Percentiles rank a stretch among this genome's conserved stretches.
phyloP scores from a whole-genome alignment of 1,140 invertebrate genomes.

The Chionoecetes opilio region DNA sequence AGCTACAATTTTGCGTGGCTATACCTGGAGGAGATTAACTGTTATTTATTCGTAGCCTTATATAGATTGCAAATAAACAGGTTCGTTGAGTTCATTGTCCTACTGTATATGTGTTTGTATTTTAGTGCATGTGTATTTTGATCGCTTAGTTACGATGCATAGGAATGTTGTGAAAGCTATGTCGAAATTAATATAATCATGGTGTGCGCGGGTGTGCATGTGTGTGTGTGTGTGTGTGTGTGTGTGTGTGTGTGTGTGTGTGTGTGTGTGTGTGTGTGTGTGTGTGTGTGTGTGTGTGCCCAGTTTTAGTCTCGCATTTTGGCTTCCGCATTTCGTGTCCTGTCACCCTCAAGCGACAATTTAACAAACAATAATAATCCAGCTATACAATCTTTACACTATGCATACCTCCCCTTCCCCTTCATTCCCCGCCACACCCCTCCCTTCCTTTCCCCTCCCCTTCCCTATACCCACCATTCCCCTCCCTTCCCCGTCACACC shows the following conservation, averaged over 20 bases:
- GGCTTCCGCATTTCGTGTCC: not conserved
- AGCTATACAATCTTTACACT: not conserved
- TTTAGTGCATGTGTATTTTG: not conserved
- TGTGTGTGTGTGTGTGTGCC: not conserved
- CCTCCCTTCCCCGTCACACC: no score
- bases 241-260: conserved; percentile 36
- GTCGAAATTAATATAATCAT: not conserved
- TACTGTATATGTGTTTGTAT: not conserved
- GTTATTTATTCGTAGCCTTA: no score
- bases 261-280: conserved; percentile 43
- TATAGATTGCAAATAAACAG: no score
- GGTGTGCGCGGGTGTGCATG: not conserved
- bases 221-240: conserved; percentile 48
- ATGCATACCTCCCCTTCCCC: not conserved
- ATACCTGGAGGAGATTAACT: no score
- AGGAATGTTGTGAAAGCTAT: not conserved
- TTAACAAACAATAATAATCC: conserved; percentile 19
- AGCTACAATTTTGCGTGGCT: no score
- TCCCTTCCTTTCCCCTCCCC: no score
- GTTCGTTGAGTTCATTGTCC: not conserved
- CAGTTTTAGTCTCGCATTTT: not conserved
- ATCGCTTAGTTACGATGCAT: not conserved
- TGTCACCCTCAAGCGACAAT: not conserved
- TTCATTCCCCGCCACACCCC: not conserved
- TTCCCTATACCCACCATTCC: no score